These are phyloP conservation scores for Peromyscus eremicus DNA, from an alignment of 2,797 vertebrate genomes.

Conservation along the genomic window DNA sequence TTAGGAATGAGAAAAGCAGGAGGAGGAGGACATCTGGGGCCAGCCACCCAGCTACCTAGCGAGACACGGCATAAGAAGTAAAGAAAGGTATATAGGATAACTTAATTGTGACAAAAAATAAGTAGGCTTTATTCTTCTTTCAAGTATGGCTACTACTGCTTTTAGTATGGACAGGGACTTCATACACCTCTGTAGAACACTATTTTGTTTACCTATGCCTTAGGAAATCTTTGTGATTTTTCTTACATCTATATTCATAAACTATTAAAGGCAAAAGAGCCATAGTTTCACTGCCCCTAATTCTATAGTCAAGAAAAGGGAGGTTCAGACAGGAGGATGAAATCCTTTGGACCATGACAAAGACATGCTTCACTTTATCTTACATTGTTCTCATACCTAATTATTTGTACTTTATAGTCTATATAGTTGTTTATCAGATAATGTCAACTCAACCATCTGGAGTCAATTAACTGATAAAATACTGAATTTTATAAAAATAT, in stretches of 20 bases:
- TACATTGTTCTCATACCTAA: background rate
- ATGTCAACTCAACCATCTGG: background rate
- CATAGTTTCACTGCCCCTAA: background rate
- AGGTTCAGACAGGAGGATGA: background rate
- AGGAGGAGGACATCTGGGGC: too few species aligned
- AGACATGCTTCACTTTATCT: background rate
- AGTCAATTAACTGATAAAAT: slow-evolving; percentile 2
- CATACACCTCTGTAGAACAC: background rate
- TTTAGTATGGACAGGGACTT: background rate
- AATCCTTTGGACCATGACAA: background rate
- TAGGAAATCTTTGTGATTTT: slow-evolving; percentile 3
- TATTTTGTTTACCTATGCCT: background rate
- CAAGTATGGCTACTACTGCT: background rate
- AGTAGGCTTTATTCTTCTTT: background rate
- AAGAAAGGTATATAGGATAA: background rate
- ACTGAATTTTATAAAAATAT: background rate
- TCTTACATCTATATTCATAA: background rate
- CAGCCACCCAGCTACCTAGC: too few species aligned
- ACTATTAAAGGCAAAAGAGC: background rate
- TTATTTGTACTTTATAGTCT: background rate
- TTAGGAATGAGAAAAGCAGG: too few species aligned
- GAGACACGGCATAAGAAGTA: too few species aligned
- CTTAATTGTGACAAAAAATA: background rate
- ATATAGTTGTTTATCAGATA: background rate
- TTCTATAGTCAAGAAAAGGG: background rate